Evolutionary conservation across 2,797 vertebrate genomes (phyloP), one percentile per base, ranked within the genome.

Genomic region (Falco peregrinus): DNA sequence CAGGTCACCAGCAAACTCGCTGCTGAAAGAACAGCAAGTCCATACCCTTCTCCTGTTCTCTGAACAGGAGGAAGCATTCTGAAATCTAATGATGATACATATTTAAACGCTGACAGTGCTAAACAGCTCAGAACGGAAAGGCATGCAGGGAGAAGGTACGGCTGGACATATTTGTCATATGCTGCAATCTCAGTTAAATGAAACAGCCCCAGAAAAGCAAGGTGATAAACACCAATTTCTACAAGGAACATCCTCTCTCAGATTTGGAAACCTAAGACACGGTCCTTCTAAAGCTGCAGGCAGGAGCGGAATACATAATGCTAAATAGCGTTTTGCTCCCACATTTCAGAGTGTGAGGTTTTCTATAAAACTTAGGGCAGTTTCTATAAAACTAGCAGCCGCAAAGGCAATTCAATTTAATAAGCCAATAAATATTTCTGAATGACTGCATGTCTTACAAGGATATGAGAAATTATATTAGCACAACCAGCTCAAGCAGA

Each of bases 401-500:
- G 4, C 37, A 93, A 84, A 90, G 61, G 54, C 35, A 79, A 71
- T 73, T 87, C 77, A 43, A 56, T 83, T 89, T 87, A 89, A 96
- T 57, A 95, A 96, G 48, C 31, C 61, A 89, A 85, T 77, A 95
- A 96, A 69, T 89, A 95, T 54, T 92, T 85, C 57, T 70, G 74
- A 89, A 95, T 60, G 18, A 68, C 81, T 76, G 50, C 60, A 50
- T 5, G 20, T 82, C 68, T 80, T 82, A 79, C 57, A 78, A 78
- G 53, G 61, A 50, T 41, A 76, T 5, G 9, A 78, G 53, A 69
- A 77, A 87, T 77, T 53, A 10, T 12, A 85, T 71, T 29, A 81
- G 51, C 76, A 87, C 33, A 83, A 53, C 10, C 53, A 84, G 16
- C 71, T 80, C 75, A 70, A 90, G 41, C 5, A 22, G 48, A 93